Evolutionary conservation across 2,113 vertebrate species (phyloP).

Genomic region (Cacatua alba): DNA sequence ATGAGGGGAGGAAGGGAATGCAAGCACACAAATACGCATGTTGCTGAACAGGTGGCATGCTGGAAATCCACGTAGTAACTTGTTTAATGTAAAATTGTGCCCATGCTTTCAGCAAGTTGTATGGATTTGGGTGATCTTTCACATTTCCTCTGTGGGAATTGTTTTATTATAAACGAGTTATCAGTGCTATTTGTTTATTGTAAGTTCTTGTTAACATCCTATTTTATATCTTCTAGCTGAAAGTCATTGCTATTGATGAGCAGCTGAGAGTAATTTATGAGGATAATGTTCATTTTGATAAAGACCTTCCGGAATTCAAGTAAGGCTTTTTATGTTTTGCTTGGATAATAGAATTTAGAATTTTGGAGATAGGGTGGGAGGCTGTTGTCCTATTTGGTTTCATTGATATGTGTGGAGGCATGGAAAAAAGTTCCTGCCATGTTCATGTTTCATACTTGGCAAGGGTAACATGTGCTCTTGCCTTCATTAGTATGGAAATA

Average conservation of each 20-base stretch:
- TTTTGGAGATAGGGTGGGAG: neutral
- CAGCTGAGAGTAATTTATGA: slow-evolving; percentile 83
- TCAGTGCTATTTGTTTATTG: neutral
- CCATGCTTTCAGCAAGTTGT: neutral
- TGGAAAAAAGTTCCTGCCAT: neutral
- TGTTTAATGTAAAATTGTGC: neutral
- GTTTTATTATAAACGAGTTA: neutral
- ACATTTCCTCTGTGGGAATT: neutral
- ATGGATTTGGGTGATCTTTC: neutral
- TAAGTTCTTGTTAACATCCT: neutral
- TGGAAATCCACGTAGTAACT: neutral
- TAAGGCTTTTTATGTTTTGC: slow-evolving; percentile 59
- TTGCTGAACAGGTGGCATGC: neutral
- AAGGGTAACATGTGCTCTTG: neutral
- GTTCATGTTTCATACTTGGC: neutral
- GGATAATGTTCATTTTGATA: slow-evolving; percentile 88
- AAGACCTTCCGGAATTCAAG: slow-evolving; percentile 89
- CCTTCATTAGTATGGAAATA: neutral
- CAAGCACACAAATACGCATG: neutral
- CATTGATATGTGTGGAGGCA: neutral
- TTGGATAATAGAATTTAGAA: neutral
- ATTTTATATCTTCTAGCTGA: slow-evolving; percentile 80
- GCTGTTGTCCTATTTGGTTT: neutral
- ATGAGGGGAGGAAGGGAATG: neutral
- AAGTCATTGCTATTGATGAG: slow-evolving; percentile 86